Percentiles rank a stretch among this genome's conserved stretches.
These are phyloP conservation scores for Cryptocheilus praepositus DNA, from an alignment of 2,888 invertebrate species.

Conservation along the genomic window DNA sequence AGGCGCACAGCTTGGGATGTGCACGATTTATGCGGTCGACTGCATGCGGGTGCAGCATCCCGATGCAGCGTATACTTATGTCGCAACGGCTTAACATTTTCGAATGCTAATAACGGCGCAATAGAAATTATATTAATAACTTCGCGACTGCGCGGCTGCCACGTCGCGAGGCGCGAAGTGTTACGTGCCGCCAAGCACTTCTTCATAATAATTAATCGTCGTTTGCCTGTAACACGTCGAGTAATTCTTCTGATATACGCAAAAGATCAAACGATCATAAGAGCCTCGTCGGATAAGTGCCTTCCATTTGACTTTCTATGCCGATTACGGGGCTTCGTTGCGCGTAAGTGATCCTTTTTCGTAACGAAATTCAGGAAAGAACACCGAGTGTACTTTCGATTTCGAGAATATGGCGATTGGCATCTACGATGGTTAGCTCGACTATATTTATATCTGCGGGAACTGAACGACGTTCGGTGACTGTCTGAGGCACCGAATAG, in stretches of 20 bases:
- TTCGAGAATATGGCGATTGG: constrained; percentile 26
- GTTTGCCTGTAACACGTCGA: constrained; percentile 24
- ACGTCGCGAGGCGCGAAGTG: neutral
- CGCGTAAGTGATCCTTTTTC: constrained; percentile 31
- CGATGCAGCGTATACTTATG: constrained; percentile 6
- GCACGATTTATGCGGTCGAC: constrained; percentile 9
- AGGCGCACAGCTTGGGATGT: neutral
- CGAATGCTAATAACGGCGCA: constrained; percentile 51
- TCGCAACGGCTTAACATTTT: constrained; percentile 53
- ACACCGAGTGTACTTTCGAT: constrained; percentile 35
- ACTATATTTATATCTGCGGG: no score
- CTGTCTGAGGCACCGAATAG: no score
- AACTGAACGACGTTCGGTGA: no score
- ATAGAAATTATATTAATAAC: constrained; percentile 58
- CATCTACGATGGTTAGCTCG: neutral
- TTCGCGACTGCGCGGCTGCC: constrained; percentile 28
- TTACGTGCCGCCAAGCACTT: constrained; percentile 49
- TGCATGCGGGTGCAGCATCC: neutral
- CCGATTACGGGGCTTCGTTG: constrained; percentile 15
- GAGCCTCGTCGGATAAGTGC: neutral
- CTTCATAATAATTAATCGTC: constrained; percentile 66
- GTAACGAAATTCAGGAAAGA: constrained; percentile 35
- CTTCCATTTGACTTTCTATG: constrained; percentile 33
- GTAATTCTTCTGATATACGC: constrained; percentile 45
- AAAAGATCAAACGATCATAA: constrained; percentile 60